Evolutionary conservation across 2,113 vertebrate species (phyloP).

Genomic region (Odocoileus virginianus): DNA sequence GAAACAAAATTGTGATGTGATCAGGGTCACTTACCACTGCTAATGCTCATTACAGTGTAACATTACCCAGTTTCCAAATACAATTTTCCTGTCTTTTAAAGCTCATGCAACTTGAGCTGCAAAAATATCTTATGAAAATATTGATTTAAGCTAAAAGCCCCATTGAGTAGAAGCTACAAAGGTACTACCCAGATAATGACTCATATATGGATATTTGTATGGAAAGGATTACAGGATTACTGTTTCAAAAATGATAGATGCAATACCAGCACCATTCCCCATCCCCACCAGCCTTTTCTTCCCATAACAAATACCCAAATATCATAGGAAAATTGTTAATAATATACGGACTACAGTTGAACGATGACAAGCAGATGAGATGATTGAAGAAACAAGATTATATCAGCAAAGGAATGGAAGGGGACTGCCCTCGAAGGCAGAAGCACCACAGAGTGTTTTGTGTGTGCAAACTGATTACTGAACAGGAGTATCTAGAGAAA

Average conservation of each 20-base stretch:
- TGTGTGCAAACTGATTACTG: not conserved
- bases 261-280: not conserved
- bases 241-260: not conserved
- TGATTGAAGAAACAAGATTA: not conserved
- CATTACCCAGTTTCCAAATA: not conserved
- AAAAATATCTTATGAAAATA: conserved; percentile 1
- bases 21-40: not conserved
- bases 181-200: not conserved
- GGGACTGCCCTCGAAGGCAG: not conserved
- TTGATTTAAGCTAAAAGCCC: not conserved
- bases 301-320: not conserved
- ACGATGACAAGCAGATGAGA: not conserved
- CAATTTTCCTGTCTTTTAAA: not conserved
- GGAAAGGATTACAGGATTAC: not conserved
- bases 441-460: not conserved
- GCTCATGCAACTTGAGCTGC: not conserved
- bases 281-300: not conserved
- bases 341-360: not conserved
- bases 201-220: not conserved
- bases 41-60: not conserved
- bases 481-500: not conserved
- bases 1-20: not conserved
- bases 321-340: not conserved
- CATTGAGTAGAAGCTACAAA: not conserved
- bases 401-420: not conserved